Percentiles rank a stretch among this genome's conserved stretches.
These are phyloP conservation scores for Morpho helenor DNA, from an alignment of 2,888 invertebrate genomes.

Conservation along the genomic window DNA sequence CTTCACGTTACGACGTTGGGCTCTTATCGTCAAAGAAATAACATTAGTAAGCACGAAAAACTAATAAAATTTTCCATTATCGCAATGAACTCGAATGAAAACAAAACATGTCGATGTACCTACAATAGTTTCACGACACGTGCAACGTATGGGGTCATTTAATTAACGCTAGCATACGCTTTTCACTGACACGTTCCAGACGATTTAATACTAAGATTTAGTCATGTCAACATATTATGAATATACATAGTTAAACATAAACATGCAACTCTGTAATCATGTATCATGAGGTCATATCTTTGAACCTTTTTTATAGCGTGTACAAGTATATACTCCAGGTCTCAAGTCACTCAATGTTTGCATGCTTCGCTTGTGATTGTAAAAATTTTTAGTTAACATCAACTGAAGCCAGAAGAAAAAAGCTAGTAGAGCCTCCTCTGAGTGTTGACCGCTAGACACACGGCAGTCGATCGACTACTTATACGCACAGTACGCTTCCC, in stretches of 20 bases:
- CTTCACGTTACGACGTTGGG: slow-evolving; percentile 41
- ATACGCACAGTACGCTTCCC: too few relatives aligned
- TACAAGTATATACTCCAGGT: too few relatives aligned
- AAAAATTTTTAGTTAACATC: too few relatives aligned
- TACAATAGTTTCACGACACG: slow-evolving; percentile 38
- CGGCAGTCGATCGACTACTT: too few relatives aligned
- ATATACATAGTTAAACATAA: slow-evolving; percentile 3
- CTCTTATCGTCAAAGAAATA: slow-evolving; percentile 56
- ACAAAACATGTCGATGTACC: slow-evolving; percentile 40
- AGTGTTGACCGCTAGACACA: too few relatives aligned
- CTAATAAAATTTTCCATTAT: slow-evolving; percentile 61
- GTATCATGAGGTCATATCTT: too few relatives aligned
- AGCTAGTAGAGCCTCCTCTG: too few relatives aligned
- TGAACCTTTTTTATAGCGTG: too few relatives aligned
- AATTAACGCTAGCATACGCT: slow-evolving; percentile 25
- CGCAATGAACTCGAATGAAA: slow-evolving; percentile 46
- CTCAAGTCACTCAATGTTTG: too few relatives aligned
- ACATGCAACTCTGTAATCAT: background rate
- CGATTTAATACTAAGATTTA: slow-evolving; percentile 9
- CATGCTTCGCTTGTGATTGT: too few relatives aligned
- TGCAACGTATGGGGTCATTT: slow-evolving; percentile 37
- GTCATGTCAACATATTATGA: background rate
- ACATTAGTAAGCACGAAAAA: slow-evolving; percentile 57
- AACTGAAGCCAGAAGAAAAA: too few relatives aligned
- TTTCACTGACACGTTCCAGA: slow-evolving; percentile 8